Evolutionary conservation across 2,113 vertebrate genomes (phyloP).

Genomic region (Tychaedon coryphoeus): DNA sequence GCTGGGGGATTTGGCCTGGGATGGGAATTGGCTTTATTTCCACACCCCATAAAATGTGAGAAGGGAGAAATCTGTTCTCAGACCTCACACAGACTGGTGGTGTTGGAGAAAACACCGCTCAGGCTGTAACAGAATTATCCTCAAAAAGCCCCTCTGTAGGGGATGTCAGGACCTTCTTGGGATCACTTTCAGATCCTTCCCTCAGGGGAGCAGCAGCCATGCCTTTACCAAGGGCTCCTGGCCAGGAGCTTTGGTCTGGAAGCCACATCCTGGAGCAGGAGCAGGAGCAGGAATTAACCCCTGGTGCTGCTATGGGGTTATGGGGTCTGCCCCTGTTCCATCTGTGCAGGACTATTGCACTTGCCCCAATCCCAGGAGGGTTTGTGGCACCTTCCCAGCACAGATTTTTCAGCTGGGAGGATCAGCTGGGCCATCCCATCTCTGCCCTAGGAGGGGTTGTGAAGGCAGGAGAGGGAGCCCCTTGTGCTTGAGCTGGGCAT

Average conservation of each 20-base stretch:
- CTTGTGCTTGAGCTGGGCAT: background rate
- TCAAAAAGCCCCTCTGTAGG: background rate
- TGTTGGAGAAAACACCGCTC: accelerated
- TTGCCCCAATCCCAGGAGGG: background rate
- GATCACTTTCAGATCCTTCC: background rate
- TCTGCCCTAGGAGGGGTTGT: background rate
- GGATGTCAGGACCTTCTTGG: background rate
- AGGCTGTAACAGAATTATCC: background rate
- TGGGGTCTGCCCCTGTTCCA: background rate
- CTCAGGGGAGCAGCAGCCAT: background rate
- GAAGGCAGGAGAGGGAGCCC: background rate
- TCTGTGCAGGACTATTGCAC: background rate
- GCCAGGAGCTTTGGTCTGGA: background rate
- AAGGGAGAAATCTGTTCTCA: background rate
- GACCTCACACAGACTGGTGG: background rate
- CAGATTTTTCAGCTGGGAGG: background rate
- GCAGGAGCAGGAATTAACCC: background rate
- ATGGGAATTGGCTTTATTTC: constrained; percentile 2
- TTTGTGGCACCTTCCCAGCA: background rate
- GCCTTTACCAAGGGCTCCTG: background rate
- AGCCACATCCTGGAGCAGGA: background rate
- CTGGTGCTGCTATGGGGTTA: background rate
- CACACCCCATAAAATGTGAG: background rate
- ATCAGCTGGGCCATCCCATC: background rate
- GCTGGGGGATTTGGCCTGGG: background rate